Conservation (phyloP, 1,140 invertebrate species). For the Sarcophaga peregrina region DNA sequence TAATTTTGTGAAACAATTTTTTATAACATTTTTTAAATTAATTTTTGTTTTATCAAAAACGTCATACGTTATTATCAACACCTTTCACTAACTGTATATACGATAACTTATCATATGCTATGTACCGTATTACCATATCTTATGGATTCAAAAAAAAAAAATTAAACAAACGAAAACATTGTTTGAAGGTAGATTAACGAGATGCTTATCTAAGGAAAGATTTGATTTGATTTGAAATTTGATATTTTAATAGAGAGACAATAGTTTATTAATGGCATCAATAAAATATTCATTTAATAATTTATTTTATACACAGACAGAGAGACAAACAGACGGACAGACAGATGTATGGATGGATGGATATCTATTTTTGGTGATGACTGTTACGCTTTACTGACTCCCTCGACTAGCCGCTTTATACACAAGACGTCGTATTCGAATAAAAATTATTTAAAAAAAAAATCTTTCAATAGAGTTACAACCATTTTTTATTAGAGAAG, state of each 20-base stretch:
- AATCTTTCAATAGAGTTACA: no score
- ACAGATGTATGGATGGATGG: no score
- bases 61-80: neutral
- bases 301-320: neutral
- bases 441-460: no score
- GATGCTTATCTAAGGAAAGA: neutral
- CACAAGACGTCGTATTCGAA: no score
- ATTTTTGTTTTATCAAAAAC: no score
- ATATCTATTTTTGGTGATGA: neutral
- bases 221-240: neutral
- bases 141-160: neutral
- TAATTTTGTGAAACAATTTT: no score
- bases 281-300: slow-evolving; percentile 12
- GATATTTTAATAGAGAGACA: slow-evolving; percentile 10
- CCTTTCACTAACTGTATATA: neutral
- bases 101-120: no score
- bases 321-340: neutral
- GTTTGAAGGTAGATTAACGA: neutral
- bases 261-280: neutral
- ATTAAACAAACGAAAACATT: neutral
- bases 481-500: no score
- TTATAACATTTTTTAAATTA: no score
- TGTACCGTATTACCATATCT: neutral
- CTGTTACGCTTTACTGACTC: neutral
- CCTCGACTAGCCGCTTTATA: no score